Percentiles rank a stretch among this genome's conserved stretches.
These are phyloP conservation scores for Lasioglossum oenotherae DNA, from an alignment of 2,888 invertebrate species.

Conservation along the genomic window DNA sequence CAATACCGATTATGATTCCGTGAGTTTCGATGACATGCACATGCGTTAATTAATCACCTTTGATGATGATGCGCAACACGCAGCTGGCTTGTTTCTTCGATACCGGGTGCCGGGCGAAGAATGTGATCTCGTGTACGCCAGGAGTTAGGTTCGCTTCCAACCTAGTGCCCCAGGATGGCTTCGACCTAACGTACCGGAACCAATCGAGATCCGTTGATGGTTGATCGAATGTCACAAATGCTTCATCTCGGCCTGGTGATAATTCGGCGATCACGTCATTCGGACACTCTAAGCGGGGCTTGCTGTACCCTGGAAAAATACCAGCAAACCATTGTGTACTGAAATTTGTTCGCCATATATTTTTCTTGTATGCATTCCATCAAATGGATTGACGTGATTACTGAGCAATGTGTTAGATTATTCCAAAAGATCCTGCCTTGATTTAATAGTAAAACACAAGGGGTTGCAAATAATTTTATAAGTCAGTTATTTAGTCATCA, in stretches of 20 bases:
- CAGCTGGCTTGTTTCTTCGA: slow-evolving; percentile 85
- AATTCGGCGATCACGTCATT: slow-evolving; percentile 84
- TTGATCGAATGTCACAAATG: slow-evolving; percentile 85
- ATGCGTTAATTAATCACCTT: slow-evolving; percentile 74
- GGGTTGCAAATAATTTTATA: neutral
- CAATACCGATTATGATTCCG: slow-evolving; percentile 44
- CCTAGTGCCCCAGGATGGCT: slow-evolving; percentile 85
- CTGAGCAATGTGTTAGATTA: neutral
- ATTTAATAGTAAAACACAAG: neutral
- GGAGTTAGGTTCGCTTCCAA: slow-evolving; percentile 85
- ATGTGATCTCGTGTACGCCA: slow-evolving; percentile 85
- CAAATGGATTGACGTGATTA: neutral
- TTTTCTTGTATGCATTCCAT: neutral
- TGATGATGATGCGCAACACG: slow-evolving; percentile 83
- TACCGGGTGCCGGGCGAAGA: slow-evolving; percentile 85
- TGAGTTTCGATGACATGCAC: slow-evolving; percentile 43
- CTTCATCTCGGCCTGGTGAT: slow-evolving; percentile 83
- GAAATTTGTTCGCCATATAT: neutral
- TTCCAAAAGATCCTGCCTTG: neutral
- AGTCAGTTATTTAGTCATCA: neutral
- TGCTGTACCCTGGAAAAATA: slow-evolving; percentile 83
- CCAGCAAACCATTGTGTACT: neutral
- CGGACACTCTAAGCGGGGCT: slow-evolving; percentile 86
- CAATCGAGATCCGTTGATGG: slow-evolving; percentile 86
- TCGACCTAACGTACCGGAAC: slow-evolving; percentile 85